phyloP scores from a whole-genome alignment of 2,888 invertebrate genomes.

The Dynastes maya region DNA sequence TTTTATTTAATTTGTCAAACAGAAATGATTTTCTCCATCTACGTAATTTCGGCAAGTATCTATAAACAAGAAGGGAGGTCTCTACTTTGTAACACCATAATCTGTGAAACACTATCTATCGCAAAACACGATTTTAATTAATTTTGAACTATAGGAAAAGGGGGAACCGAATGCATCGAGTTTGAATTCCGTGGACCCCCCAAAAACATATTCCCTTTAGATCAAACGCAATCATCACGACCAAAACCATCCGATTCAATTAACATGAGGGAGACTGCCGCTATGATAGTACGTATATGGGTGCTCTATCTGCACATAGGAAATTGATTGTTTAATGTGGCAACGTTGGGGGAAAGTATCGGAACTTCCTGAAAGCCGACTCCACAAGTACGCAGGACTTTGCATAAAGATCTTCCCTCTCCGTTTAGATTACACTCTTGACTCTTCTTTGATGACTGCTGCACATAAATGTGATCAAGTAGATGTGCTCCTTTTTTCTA shows the following conservation, averaged over 20 bases:
- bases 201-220: constrained; percentile 46
- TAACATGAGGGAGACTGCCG: constrained; percentile 50
- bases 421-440: neutral
- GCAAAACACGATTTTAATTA: constrained; percentile 25
- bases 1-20: too few species aligned
- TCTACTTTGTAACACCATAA: neutral
- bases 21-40: neutral
- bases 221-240: constrained; percentile 52
- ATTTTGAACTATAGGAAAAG: constrained; percentile 3
- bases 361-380: neutral
- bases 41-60: neutral
- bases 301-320: constrained; percentile 48
- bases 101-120: neutral
- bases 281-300: constrained; percentile 7
- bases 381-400: constrained; percentile 1
- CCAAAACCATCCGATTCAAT: constrained; percentile 53
- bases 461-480: constrained; percentile 19
- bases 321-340: constrained; percentile 52
- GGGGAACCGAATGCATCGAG: constrained; percentile 16
- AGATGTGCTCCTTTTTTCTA: constrained; percentile 6
- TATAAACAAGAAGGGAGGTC: neutral
- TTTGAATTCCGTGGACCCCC: neutral
- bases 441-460: neutral
- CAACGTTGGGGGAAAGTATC: constrained; percentile 2
- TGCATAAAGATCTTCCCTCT: constrained; percentile 23